Base-by-base conservation (phyloP, 1,140 invertebrate species). In the Drosophila parvula region DNA sequence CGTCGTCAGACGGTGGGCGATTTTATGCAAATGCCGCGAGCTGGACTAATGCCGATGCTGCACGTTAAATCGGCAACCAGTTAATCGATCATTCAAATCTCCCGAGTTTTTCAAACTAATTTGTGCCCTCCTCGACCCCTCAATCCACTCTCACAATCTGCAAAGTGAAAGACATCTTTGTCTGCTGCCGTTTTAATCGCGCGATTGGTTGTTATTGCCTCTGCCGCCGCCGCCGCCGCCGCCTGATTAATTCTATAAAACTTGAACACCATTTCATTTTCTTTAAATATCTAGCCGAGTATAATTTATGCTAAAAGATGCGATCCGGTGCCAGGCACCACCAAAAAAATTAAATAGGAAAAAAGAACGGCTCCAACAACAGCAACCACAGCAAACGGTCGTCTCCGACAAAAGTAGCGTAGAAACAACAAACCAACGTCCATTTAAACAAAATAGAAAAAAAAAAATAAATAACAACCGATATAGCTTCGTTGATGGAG, bases 281-380 rank as follows among this genome's bases (percentile, higher is more conserved):
- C 83, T 65, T 76, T 73, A 81, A 81, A 86, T 85, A 75, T 85
- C 69, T 85, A 65, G 78, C 44, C 51, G 38, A 28, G 73, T 79
- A 79, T 86, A 86, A 86, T 86, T 86, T 86, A 86, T 86, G 83
- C 83, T 88, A 68, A 88, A 82, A 86, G 83, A 79, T 76, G 82
- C 79, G 73, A 73, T 75, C 44, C 84, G 83, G 83, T 86, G 73
- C 83, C 83, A 74, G 83, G 83, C 83, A 86, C 83, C 83, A 71
- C 51, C 65, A 41, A 71, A 71, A 71, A 69, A 70, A 53, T 44
- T 10, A 51, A 69, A 69, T 65, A 65, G 65, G 60, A 65, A 68
- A 69, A 69, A 69, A 69, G 65, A 69, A 69, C 61, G 65, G 65
- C 47, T 61, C 60, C 65, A 67, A 50, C 61, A 69, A 44, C 61